These are phyloP conservation scores for Galerucella pusilla DNA, from an alignment of 2,888 invertebrate genomes.

Conservation along the genomic window DNA sequence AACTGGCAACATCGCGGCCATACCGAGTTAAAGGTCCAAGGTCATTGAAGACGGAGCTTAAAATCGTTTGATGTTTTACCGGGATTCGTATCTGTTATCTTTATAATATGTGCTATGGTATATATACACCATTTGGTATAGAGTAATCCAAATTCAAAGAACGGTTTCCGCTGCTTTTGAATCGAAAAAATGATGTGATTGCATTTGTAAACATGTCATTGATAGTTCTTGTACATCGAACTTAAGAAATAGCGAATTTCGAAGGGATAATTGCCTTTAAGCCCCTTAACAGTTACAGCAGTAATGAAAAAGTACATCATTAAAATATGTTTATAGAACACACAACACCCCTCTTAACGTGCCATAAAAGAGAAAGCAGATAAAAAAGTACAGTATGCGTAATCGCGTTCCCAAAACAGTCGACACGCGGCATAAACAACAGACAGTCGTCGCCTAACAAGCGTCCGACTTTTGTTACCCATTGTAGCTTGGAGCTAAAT, in stretches of 20 bases:
- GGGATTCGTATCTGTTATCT: too few relatives aligned
- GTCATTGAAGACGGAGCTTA: too few relatives aligned
- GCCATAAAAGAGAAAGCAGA: conserved; percentile 43
- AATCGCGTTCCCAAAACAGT: conserved; percentile 56
- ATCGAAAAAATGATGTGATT: too few relatives aligned
- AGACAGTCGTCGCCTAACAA: conserved; percentile 49
- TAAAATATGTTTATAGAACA: conserved; percentile 47
- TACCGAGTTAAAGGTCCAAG: too few relatives aligned
- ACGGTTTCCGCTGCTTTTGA: too few relatives aligned
- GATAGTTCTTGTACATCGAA: not conserved
- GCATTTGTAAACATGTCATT: not conserved
- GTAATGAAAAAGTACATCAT: conserved; percentile 43
- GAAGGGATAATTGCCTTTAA: not conserved
- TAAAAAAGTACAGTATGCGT: conserved; percentile 46
- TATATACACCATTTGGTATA: too few relatives aligned
- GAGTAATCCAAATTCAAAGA: too few relatives aligned
- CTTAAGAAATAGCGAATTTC: not conserved
- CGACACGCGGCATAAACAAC: conserved; percentile 55
- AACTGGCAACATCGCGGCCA: too few relatives aligned
- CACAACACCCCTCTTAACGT: conserved; percentile 43
- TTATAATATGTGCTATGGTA: too few relatives aligned
- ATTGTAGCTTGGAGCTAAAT: conserved; percentile 50
- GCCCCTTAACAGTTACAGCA: conserved; percentile 8
- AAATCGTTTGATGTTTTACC: too few relatives aligned
- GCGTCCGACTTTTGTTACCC: conserved; percentile 51